These are phyloP conservation scores for Beroe forskalii DNA, from an alignment of 37 sponge, comb jelly and placozoan genomes.

Conservation along the genomic window DNA sequence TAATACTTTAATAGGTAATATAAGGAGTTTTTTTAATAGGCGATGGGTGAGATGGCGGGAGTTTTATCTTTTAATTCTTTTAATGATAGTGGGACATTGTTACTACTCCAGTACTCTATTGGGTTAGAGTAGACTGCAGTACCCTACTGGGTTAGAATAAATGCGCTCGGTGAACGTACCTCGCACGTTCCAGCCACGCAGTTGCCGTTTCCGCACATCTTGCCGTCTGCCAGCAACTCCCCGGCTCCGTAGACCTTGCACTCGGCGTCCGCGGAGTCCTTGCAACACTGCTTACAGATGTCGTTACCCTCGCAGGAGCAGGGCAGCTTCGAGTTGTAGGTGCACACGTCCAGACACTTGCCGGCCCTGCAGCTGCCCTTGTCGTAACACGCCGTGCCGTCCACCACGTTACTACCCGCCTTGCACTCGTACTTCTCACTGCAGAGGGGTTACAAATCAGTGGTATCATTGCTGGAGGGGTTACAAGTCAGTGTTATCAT, in stretches of 20 bases:
- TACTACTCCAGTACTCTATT: no score
- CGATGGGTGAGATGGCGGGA: not conserved
- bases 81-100: no score
- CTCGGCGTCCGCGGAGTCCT: not conserved
- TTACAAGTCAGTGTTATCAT: no score
- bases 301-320: not conserved
- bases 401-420: not conserved
- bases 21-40: not conserved
- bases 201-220: conserved; percentile 26
- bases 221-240: conserved; percentile 4
- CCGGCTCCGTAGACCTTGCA: not conserved
- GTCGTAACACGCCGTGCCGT: not conserved
- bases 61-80: no score
- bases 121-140: no score
- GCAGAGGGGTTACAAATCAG: no score
- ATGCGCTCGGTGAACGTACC: no score
- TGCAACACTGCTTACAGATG: conserved; percentile 5
- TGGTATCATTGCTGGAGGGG: no score
- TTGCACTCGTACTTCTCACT: not conserved
- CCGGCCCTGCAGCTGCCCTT: conserved; percentile 32
- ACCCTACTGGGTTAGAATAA: no score
- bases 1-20: no score
- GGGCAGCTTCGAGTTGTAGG: not conserved
- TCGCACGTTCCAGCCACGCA: conserved; percentile 1
- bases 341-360: conserved; percentile 3